phyloP scores from a whole-genome alignment of 1,140 invertebrate species.

The Tetranychus urticae region DNA sequence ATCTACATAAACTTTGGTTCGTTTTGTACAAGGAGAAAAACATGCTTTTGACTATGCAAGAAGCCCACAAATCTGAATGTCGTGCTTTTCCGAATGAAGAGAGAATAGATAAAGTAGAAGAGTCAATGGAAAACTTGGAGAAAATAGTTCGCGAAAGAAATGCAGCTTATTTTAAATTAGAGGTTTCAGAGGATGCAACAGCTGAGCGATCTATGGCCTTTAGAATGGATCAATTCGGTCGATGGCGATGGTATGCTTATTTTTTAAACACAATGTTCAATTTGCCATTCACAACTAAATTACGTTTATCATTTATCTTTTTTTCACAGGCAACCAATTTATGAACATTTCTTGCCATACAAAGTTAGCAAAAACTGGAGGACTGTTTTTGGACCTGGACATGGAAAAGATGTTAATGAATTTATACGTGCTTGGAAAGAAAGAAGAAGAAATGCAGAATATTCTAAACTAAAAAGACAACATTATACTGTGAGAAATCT shows the following conservation, averaged over 20 bases:
- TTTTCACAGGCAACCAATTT: slow-evolving; percentile 6
- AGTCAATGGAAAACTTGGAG: slow-evolving; percentile 88
- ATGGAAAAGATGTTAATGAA: slow-evolving; percentile 8
- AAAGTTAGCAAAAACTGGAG: slow-evolving; percentile 12
- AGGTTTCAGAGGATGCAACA: slow-evolving; percentile 46
- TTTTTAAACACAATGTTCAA: background rate
- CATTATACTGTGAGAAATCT: slow-evolving; percentile 32
- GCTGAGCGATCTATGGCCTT: slow-evolving; percentile 42
- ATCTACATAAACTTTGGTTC: slow-evolving; percentile 95
- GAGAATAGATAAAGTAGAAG: slow-evolving; percentile 72
- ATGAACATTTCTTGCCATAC: slow-evolving; percentile 13
- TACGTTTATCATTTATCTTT: background rate
- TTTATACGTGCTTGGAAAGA: slow-evolving; percentile 10
- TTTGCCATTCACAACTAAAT: background rate
- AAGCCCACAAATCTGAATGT: slow-evolving; percentile 39
- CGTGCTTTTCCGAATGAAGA: slow-evolving; percentile 78
- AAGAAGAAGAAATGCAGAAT: slow-evolving; percentile 1
- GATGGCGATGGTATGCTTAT: slow-evolving; percentile 9
- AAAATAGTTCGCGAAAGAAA: slow-evolving; percentile 74
- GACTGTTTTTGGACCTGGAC: slow-evolving; percentile 4
- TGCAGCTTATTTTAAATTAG: slow-evolving; percentile 60
- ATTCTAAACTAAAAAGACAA: background rate
- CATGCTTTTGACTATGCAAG: slow-evolving; percentile 89
- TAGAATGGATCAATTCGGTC: slow-evolving; percentile 23
- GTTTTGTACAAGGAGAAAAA: slow-evolving; percentile 85